These are phyloP conservation scores for Xiphorhynchus elegans DNA, from an alignment of 2,113 vertebrate species.

Conservation along the genomic window DNA sequence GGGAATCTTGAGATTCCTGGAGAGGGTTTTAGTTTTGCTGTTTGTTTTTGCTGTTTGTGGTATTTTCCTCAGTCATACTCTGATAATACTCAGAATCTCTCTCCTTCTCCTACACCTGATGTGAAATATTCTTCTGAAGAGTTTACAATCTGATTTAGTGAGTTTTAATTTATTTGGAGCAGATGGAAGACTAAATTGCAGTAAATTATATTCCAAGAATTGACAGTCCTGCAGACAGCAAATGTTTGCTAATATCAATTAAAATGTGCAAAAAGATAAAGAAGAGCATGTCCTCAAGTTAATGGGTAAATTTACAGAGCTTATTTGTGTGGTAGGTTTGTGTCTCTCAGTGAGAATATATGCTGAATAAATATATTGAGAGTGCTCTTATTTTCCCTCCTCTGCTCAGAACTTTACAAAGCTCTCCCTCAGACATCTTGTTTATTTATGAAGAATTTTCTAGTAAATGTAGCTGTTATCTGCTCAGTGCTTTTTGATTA, in stretches of 20 bases:
- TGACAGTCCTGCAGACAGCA: background rate
- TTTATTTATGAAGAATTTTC: background rate
- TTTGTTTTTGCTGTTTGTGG: background rate
- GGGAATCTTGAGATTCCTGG: background rate
- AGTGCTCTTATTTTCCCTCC: background rate
- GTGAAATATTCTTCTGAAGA: background rate
- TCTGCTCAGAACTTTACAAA: background rate
- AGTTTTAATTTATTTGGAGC: background rate
- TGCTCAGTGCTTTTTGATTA: background rate
- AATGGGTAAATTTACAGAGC: background rate
- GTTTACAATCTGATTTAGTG: background rate
- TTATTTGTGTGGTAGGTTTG: background rate
- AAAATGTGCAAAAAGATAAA: background rate
- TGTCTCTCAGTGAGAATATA: background rate
- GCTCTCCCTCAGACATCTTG: background rate
- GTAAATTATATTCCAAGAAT: background rate
- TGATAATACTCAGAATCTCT: background rate
- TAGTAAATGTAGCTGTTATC: background rate
- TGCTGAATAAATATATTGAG: background rate
- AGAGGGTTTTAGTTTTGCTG: background rate
- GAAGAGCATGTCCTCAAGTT: background rate
- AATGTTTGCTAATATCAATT: background rate
- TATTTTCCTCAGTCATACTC: background rate
- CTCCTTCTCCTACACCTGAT: background rate
- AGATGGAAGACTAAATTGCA: background rate